Base-by-base conservation (phyloP, 2,888 invertebrate genomes). In the Hoplodrina ambigua region DNA sequence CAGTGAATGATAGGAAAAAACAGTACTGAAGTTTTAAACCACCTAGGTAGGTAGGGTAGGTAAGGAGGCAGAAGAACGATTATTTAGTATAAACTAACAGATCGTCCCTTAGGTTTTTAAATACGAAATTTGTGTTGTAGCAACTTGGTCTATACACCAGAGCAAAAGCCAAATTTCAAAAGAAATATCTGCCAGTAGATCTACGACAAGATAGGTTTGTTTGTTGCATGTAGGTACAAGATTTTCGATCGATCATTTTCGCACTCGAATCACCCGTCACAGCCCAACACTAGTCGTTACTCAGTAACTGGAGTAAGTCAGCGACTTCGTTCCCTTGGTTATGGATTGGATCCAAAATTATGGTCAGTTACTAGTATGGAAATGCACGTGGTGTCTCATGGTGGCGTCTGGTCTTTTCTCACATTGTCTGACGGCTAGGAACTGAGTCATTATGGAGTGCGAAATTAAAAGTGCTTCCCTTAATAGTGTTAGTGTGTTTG, bases 331-430 rank as follows among this genome's bases (percentile, higher is more conserved):
- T 85, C 90, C 89, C 90, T 90, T 88, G 82, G 85, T 90, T 93
- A 94, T 93, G 94, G 93, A 90, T 92, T 85, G 93, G 87, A 88
- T 88, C 94, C 94, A 93, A 94, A 94, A 91, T 92, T 94, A 94
- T 94, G 94, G 94, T 85, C 81, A 75, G 89, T 78, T 84, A 82
- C 91, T 79, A 80, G 87, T 93, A 94, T 86, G 94, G 94, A 83
- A 90, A 87, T 91, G 91, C 94, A 93, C 94, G 94, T 94, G 93
- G 89, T 88, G 90, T 91, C 92, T 91, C 82, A 30, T 37, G 63
- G 49, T 69, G 53, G 61, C 41, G 84, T 83, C 86, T 86, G 78
- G 80, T 65, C 87, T 91, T 88, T 87, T 88, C 90, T 88, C 82
- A 84, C 83, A 87, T 88, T 87, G 86, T 85, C 53, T 86, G 86